phyloP scores from a whole-genome alignment of 2,797 vertebrate genomes.

The Nyctibius grandis region DNA sequence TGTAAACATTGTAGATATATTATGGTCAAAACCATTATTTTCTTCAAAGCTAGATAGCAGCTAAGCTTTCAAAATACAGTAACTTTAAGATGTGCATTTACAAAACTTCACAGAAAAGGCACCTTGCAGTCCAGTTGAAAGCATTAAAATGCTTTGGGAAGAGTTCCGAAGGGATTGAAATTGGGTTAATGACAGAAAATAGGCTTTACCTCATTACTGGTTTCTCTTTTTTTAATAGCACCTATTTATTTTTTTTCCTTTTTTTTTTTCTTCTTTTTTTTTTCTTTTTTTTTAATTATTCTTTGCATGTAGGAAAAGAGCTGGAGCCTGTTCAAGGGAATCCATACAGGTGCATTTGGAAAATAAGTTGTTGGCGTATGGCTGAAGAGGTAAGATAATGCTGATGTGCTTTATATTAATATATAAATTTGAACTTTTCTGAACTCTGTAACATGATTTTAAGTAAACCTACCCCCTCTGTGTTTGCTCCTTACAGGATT shows the following conservation, averaged over 20 bases:
- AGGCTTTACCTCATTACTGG: background rate
- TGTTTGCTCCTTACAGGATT: background rate
- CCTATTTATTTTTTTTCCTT: background rate
- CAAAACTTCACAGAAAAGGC: background rate
- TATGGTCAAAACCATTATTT: background rate
- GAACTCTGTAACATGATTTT: background rate
- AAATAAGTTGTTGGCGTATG: constrained; percentile 95
- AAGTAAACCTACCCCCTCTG: background rate
- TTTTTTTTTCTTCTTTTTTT: background rate
- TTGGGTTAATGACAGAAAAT: background rate
- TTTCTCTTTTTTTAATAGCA: background rate
- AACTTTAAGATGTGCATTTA: background rate
- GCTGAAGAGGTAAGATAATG: constrained; percentile 87
- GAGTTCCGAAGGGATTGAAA: background rate
- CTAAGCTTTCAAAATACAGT: background rate
- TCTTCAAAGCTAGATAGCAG: background rate
- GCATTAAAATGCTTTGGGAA: background rate
- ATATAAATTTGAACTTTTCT: background rate
- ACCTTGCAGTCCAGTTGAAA: background rate
- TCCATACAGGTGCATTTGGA: constrained; percentile 94
- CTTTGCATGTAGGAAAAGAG: constrained; percentile 70
- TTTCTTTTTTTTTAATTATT: background rate
- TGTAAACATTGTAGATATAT: background rate
- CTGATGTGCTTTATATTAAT: background rate
- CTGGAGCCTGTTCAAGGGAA: constrained; percentile 93